Percentiles rank a stretch among this genome's conserved stretches.
These are phyloP conservation scores for Seira sanloemensis DNA, from an alignment of 2,888 invertebrate species.

Conservation along the genomic window DNA sequence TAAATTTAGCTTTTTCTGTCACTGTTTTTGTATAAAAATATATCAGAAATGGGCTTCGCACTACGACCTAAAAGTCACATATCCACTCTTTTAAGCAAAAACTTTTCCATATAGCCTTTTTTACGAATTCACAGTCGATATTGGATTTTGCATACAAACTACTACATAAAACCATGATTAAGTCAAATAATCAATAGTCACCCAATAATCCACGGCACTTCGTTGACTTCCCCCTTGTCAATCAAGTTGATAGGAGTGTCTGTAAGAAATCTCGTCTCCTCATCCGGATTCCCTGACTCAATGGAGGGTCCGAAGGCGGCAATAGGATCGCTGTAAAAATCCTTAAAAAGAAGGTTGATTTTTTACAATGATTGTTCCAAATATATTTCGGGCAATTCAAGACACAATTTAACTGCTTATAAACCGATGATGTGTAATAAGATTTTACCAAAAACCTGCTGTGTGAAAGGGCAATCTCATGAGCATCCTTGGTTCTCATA, in stretches of 20 bases:
- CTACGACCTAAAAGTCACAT: no score
- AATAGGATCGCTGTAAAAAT: conserved; percentile 64
- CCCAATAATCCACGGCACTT: conserved; percentile 65
- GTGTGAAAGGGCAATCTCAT: conserved; percentile 61
- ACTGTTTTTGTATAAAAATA: no score
- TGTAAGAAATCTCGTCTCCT: conserved; percentile 34
- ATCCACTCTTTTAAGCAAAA: no score
- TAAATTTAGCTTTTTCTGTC: no score
- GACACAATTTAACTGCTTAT: no score
- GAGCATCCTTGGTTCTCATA: conserved; percentile 57
- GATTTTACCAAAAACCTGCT: conserved; percentile 49
- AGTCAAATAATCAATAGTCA: no score
- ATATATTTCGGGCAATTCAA: neutral
- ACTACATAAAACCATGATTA: no score
- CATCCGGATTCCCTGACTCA: conserved; percentile 54
- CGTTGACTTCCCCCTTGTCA: conserved; percentile 39
- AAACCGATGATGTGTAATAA: neutral
- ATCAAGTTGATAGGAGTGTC: conserved; percentile 53
- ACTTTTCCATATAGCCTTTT: neutral
- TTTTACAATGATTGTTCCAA: neutral
- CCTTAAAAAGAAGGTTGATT: conserved; percentile 32
- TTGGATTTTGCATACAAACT: no score
- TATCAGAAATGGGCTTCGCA: no score
- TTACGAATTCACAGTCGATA: no score
- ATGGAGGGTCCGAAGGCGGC: conserved; percentile 61